Evolutionary conservation across 2,797 vertebrate genomes (phyloP), one percentile per base, ranked within the genome.

Genomic region (Yasuhikotakia modesta): DNA sequence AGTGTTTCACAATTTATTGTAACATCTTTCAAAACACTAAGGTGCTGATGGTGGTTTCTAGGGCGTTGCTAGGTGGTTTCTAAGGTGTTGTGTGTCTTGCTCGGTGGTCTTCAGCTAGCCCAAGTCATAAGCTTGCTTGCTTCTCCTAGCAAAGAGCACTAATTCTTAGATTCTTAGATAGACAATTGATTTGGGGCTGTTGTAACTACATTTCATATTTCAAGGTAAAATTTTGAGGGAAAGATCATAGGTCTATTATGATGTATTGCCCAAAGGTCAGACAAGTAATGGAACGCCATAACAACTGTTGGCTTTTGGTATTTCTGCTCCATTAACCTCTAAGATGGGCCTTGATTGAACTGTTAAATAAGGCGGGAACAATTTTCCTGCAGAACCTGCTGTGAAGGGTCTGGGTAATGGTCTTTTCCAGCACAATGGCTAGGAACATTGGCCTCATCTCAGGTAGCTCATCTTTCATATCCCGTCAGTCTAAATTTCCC

Each of bases 351-450:
- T 53, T 76, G 81, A 84, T 80, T 87, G 77, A 83, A 81, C 81
- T 78, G 82, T 85, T 83, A 80, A 84, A 81, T 82, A 81, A 83
- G 72, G 64, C n/a, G 67, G 72, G 75, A 46, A 80, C 57, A 70
- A 11, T 81, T 80, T 81, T 67, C 65, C 55, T 14, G 22, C 43
- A 57, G 32, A 76, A 53, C 24, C 61, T 21, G 50, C 50, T 17
- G 19, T 39, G 48, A 65, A 74, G 61, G 27, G 16, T 70, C 71
- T 52, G 19, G 68, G 67, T 82, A 79, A 83, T 82, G 58, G 81
- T 76, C 71, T 80, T 84, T 84, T 79, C 22, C 68, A 61, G 78
- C 43, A 46, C 57, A 70, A n/a, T n/a, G 50, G 52, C 63, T 30
- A 21, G 69, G 72, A 83, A 81, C 63, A 72, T 39, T 53, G 55